phyloP scores from a whole-genome alignment of 1,140 invertebrate species.

The Elymnias hypermnestra region DNA sequence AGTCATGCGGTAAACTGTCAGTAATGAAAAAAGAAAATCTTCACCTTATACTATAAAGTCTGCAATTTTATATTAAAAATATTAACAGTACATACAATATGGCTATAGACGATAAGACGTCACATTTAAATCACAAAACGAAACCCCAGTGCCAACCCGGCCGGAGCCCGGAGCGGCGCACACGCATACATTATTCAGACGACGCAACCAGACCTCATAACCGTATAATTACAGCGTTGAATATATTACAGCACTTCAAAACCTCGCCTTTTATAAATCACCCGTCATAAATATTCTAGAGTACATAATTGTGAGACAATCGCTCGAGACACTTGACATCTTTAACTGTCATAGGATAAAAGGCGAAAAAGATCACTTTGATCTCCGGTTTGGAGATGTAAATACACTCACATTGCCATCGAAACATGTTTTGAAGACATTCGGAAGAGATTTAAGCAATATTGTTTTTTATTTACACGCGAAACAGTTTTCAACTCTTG shows the following conservation, averaged over 20 bases:
- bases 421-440: no score
- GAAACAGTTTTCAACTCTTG: no score
- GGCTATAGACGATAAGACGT: no score
- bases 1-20: no score
- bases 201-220: conserved; percentile 16
- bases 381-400: not conserved
- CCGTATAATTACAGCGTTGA: conserved; percentile 48
- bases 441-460: no score
- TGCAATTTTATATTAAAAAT: no score
- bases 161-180: conserved; percentile 8
- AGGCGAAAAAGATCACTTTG: not conserved
- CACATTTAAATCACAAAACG: not conserved
- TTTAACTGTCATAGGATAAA: conserved; percentile 4
- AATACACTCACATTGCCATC: no score
- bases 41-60: no score
- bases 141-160: not conserved
- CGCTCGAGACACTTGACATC: conserved; percentile 14
- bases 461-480: no score
- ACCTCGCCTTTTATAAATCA: conserved; percentile 23
- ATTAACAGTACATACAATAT: no score
- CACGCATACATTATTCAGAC: conserved; percentile 47
- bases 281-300: conserved; percentile 20
- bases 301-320: conserved; percentile 16
- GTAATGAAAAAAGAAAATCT: no score
- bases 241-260: conserved; percentile 36